A percentile compares a stretch with the other conserved stretches of the same genome.
Conservation (phyloP, 1,140 invertebrate genomes). For the Zaprionus kolodkinae region DNA sequence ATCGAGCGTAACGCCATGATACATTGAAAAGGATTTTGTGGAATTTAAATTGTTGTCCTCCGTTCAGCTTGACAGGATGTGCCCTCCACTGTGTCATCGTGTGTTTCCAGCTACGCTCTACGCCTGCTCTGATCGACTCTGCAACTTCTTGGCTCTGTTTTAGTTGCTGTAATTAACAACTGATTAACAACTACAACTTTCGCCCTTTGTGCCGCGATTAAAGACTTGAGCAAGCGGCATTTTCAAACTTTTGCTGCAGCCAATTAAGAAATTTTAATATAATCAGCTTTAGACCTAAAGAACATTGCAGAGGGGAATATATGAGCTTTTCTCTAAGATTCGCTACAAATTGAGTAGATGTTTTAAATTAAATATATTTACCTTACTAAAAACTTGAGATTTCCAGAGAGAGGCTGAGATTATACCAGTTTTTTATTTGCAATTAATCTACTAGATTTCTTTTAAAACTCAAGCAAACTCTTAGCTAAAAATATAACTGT, state of each 20-base stretch:
- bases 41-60: slow-evolving; percentile 64
- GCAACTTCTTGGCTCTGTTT: slow-evolving; percentile 20
- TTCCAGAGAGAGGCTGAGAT: no score
- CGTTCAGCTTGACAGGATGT: slow-evolving; percentile 27
- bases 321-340: no score
- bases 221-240: slow-evolving; percentile 2
- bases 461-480: neutral
- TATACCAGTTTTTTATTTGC: no score
- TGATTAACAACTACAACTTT: slow-evolving; percentile 23
- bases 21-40: slow-evolving; percentile 67
- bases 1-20: slow-evolving; percentile 54
- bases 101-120: neutral
- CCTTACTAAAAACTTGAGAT: no score
- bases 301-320: no score
- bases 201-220: neutral
- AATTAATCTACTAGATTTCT: neutral
- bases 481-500: neutral
- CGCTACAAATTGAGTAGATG: no score
- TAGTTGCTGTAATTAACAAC: slow-evolving; percentile 39
- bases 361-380: neutral
- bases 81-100: slow-evolving; percentile 3
- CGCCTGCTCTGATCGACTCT: no score
- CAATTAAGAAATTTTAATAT: neutral
- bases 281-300: neutral
- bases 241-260: neutral